Base-by-base conservation (phyloP, 2,113 vertebrate species). In the Pedetes capensis region DNA sequence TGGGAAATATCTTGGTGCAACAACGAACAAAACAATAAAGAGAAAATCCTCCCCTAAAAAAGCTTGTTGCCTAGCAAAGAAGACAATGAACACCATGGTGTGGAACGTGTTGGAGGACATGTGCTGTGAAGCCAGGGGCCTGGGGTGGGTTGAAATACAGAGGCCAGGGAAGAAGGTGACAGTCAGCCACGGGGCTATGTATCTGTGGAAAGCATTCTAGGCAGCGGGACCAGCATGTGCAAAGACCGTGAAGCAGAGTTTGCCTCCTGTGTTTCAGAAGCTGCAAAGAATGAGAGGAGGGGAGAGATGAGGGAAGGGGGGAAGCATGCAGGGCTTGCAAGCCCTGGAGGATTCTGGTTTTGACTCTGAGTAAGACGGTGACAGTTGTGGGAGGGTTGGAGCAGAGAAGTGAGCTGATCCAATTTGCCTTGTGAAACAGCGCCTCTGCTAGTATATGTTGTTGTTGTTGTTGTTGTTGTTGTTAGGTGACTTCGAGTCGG, bases 181-280 rank as follows among this genome's bases (percentile, higher is more conserved):
- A 2, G 4, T 42, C 0, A 14, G 47, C 39, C 55, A 14, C 0
- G 2, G 1, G 47, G n/a, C 32, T 13, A 10, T n/a, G 3, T 4
- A 42, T 80, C 44, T 16, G 13, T 5, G 12, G 42, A 20, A 49
- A 61, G 68, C 7, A 0, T 1, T 22, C 53, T 18, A 17, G 81
- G 57, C 42, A 37, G 55, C 12, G 4, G 42, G 25, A 57, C 49
- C 5, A 0, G 51, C 76, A 74, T 0, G 61, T 51, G 87, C 74
- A 39, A 91, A 95, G 91, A 71, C 76, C 81, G 66, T 22, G 75
- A 2, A 75, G 81, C 80, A 57, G 66, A 27, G 12, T 4, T 71
- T 17, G 25, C 61, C 44, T 57, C 44, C 17, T 27, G 14, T 23
- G 51, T 55, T 20, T 37, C 39, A 91, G 59, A 27, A 64, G 68